Percentiles rank a stretch among this genome's conserved stretches.
Evolutionary conservation across 2,888 invertebrate genomes (phyloP).

Genomic region (Drosophila phalerata): DNA sequence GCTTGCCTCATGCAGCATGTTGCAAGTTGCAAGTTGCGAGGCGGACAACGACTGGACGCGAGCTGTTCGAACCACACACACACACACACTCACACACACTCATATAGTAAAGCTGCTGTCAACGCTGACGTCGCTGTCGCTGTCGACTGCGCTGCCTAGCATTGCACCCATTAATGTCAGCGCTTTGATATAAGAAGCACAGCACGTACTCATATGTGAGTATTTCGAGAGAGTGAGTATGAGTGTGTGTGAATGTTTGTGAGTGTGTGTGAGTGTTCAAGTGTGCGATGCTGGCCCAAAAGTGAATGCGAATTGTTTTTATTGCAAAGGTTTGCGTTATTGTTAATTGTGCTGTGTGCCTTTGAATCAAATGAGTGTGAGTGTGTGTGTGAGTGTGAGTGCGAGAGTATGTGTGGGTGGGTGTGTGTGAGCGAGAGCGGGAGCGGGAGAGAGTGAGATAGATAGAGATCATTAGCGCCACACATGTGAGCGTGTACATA

Average conservation of each 20-base stretch:
- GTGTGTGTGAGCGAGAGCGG: background rate
- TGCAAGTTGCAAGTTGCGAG: slow-evolving; percentile 50
- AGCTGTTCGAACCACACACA: slow-evolving; percentile 34
- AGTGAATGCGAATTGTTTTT: slow-evolving; percentile 72
- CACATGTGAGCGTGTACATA: slow-evolving; percentile 27
- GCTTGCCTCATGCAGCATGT: slow-evolving; percentile 49
- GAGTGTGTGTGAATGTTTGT: slow-evolving; percentile 14
- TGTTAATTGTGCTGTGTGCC: slow-evolving; percentile 58
- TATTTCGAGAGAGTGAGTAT: background rate
- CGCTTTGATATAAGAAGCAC: slow-evolving; percentile 71
- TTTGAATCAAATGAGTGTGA: slow-evolving; percentile 16
- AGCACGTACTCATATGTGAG: slow-evolving; percentile 52
- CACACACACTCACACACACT: slow-evolving; percentile 16
- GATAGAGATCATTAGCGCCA: slow-evolving; percentile 53
- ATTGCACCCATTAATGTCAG: slow-evolving; percentile 76
- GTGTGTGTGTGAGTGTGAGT: slow-evolving; percentile 13
- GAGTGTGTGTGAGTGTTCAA: slow-evolving; percentile 26
- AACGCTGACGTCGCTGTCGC: slow-evolving; percentile 38
- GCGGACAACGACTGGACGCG: slow-evolving; percentile 48
- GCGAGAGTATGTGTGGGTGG: background rate
- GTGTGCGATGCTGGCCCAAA: slow-evolving; percentile 51
- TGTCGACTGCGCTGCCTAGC: slow-evolving; percentile 54
- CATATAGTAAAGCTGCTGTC: slow-evolving; percentile 35
- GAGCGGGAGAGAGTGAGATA: slow-evolving; percentile 35
- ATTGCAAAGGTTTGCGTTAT: slow-evolving; percentile 66